Evolutionary conservation across 1,140 invertebrate genomes (phyloP).

Genomic region (Diorhabda elongata): DNA sequence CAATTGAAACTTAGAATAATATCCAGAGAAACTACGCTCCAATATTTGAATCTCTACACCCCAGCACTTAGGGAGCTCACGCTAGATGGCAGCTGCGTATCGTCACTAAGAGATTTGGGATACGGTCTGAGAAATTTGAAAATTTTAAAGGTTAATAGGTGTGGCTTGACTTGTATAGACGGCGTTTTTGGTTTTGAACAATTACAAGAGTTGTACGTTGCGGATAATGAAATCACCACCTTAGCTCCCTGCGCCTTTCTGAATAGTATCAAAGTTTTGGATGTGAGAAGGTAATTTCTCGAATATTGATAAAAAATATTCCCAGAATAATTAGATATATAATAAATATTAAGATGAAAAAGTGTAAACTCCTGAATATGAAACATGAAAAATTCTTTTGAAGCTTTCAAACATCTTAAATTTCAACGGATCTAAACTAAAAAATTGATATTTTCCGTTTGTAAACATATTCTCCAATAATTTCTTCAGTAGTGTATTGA

Average conservation of each 20-base stretch:
- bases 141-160: conserved; percentile 60
- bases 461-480: too few relatives aligned
- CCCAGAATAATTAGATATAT: too few relatives aligned
- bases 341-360: too few relatives aligned
- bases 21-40: conserved; percentile 56
- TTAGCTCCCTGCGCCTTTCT: conserved; percentile 55
- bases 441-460: too few relatives aligned
- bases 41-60: conserved; percentile 56
- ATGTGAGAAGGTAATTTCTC: conserved; percentile 49
- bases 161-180: conserved; percentile 60
- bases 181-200: conserved; percentile 55
- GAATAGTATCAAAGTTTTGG: conserved; percentile 51
- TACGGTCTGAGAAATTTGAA: conserved; percentile 56
- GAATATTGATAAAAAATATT: too few relatives aligned
- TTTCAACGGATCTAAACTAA: too few relatives aligned
- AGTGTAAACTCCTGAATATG: too few relatives aligned
- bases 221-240: conserved; percentile 58
- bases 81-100: conserved; percentile 61
- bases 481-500: too few relatives aligned
- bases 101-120: conserved; percentile 63
- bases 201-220: conserved; percentile 57
- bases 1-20: conserved; percentile 59
- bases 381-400: too few relatives aligned
- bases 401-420: too few relatives aligned
- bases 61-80: conserved; percentile 56